Evolutionary conservation across 2,797 vertebrate genomes (phyloP).

Genomic region (Siniperca undulata): DNA sequence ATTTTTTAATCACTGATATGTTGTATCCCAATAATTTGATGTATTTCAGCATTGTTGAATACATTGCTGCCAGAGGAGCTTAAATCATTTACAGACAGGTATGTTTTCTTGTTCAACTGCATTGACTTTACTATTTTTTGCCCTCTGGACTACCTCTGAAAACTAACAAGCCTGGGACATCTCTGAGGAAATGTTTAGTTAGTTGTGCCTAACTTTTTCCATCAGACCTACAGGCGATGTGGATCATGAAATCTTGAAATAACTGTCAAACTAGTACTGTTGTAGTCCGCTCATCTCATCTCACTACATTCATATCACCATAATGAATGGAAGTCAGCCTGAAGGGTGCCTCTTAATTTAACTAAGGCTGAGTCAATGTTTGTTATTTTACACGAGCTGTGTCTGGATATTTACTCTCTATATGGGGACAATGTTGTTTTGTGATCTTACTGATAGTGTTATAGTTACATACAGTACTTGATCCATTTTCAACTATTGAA

Average conservation of each 20-base stretch:
- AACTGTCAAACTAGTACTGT: slow-evolving; percentile 68
- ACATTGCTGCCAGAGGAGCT: slow-evolving; percentile 66
- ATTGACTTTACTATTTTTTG: slow-evolving; percentile 68
- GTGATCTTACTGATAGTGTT: slow-evolving; percentile 79
- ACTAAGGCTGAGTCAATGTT: slow-evolving; percentile 72
- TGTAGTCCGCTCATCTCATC: slow-evolving; percentile 80
- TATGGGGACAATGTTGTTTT: slow-evolving; percentile 75
- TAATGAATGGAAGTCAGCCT: slow-evolving; percentile 69
- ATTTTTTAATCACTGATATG: slow-evolving; percentile 37
- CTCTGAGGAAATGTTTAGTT: slow-evolving; percentile 55
- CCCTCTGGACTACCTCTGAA: slow-evolving; percentile 82
- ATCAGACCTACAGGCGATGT: slow-evolving; percentile 50
- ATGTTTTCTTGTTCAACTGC: slow-evolving; percentile 60
- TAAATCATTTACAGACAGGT: slow-evolving; percentile 52
- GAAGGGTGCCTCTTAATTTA: slow-evolving; percentile 73
- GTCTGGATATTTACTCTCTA: slow-evolving; percentile 80
- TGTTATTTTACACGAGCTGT: slow-evolving; percentile 76
- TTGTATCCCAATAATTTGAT: slow-evolving; percentile 59
- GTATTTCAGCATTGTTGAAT: slow-evolving; percentile 77
- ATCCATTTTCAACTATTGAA: slow-evolving; percentile 79
- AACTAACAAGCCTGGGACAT: slow-evolving; percentile 59
- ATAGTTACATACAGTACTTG: slow-evolving; percentile 81
- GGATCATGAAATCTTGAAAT: slow-evolving; percentile 70
- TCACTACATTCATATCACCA: slow-evolving; percentile 69
- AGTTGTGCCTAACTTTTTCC: slow-evolving; percentile 41